A percentile compares a stretch with the other conserved stretches of the same genome.
These are phyloP conservation scores for Nymphalis urticae DNA, from an alignment of 2,888 invertebrate genomes.

Conservation along the genomic window DNA sequence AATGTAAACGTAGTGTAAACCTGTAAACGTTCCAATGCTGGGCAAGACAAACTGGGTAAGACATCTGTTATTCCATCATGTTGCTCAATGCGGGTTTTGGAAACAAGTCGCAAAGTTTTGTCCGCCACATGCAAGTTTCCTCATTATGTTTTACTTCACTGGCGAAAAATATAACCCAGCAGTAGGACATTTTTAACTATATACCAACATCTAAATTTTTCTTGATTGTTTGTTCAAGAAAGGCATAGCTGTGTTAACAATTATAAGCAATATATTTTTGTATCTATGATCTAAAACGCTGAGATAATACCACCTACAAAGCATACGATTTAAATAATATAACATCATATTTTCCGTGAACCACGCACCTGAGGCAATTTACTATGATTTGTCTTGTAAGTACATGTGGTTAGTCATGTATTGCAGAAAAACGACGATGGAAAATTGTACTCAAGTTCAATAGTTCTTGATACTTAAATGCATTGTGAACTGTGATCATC, in stretches of 20 bases:
- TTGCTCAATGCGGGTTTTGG: too few species aligned
- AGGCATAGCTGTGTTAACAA: background rate
- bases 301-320: slow-evolving; percentile 14
- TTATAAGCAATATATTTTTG: background rate
- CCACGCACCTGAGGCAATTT: slow-evolving; percentile 24
- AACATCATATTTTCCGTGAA: slow-evolving; percentile 18
- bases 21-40: too few species aligned
- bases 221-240: background rate
- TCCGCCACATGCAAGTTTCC: too few species aligned
- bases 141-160: too few species aligned
- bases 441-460: slow-evolving; percentile 4
- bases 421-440: slow-evolving; percentile 3
- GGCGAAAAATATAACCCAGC: too few species aligned
- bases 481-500: too few species aligned
- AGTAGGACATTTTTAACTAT: too few species aligned
- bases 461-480: background rate
- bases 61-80: too few species aligned
- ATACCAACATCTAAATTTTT: background rate
- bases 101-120: too few species aligned
- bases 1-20: too few species aligned
- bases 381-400: slow-evolving; percentile 11
- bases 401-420: slow-evolving; percentile 22
- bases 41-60: too few species aligned
- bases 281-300: slow-evolving; percentile 2
- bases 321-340: slow-evolving; percentile 23